Evolutionary conservation across 2,113 vertebrate genomes (phyloP).

Genomic region (Salvator merianae): DNA sequence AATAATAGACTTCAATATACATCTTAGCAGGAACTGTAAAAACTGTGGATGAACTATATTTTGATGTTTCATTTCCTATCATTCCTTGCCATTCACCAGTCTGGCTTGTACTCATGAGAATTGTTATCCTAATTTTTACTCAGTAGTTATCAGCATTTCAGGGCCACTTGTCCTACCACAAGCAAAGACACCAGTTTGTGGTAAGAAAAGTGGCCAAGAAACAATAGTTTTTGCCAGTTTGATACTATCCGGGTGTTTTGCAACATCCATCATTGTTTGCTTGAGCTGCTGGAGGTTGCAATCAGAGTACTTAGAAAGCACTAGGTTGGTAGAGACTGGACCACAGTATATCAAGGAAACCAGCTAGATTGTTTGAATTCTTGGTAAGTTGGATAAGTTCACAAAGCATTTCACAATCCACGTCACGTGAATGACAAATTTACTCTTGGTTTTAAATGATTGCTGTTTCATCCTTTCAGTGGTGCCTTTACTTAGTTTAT

Average conservation of each 20-base stretch:
- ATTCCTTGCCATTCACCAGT: no score
- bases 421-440: background rate
- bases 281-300: no score
- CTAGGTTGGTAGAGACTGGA: no score
- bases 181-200: background rate
- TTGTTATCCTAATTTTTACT: background rate
- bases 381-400: background rate
- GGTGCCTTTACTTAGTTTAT: background rate
- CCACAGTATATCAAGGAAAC: background rate
- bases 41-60: no score
- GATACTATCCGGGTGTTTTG: no score
- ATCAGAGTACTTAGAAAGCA: no score
- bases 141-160: accelerated
- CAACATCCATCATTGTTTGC: no score
- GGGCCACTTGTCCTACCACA: background rate
- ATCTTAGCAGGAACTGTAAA: no score
- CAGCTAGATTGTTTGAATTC: background rate
- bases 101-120: no score
- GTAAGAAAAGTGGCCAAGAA: no score
- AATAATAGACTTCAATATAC: background rate
- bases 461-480: background rate
- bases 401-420: background rate
- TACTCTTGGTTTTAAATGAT: background rate
- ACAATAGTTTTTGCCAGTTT: no score
- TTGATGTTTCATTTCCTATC: no score